Evolutionary conservation across 2,888 invertebrate species (phyloP).

Genomic region (Tetragonula carbonaria): DNA sequence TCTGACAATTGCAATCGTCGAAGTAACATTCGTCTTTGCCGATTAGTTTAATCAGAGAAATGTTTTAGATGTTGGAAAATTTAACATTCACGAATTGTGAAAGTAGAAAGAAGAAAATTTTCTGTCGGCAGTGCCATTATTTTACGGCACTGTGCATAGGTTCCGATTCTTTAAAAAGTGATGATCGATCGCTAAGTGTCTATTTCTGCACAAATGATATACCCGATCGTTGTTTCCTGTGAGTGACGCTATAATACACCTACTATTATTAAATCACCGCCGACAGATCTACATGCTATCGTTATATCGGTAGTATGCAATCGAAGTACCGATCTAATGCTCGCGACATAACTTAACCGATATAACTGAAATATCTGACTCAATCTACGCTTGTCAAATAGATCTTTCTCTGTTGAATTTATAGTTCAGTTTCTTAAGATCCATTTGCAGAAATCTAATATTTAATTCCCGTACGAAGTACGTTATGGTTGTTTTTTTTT

Average conservation of each 20-base stretch:
- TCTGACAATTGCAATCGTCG: not conserved
- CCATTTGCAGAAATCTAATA: not conserved
- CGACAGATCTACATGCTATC: not conserved
- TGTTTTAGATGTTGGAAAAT: not conserved
- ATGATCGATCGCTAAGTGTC: not conserved
- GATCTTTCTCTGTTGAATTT: not conserved
- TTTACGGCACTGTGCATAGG: not conserved
- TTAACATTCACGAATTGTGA: not conserved
- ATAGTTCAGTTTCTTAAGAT: not conserved
- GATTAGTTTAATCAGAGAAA: too few species aligned
- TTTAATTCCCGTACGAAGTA: not conserved
- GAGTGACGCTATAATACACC: not conserved
- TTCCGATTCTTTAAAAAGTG: not conserved
- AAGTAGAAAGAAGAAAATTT: not conserved
- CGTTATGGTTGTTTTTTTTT: not conserved
- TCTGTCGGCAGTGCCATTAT: not conserved
- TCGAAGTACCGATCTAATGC: not conserved
- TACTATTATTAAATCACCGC: slow-evolving; percentile 10
- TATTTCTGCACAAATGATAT: not conserved
- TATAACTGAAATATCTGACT: not conserved
- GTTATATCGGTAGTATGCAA: not conserved
- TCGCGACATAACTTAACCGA: not conserved
- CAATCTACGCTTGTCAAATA: not conserved
- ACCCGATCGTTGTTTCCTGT: not conserved
- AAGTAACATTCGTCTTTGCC: not conserved